Evolutionary conservation across 2,113 vertebrate species (phyloP).

Genomic region (Mungos mungo): DNA sequence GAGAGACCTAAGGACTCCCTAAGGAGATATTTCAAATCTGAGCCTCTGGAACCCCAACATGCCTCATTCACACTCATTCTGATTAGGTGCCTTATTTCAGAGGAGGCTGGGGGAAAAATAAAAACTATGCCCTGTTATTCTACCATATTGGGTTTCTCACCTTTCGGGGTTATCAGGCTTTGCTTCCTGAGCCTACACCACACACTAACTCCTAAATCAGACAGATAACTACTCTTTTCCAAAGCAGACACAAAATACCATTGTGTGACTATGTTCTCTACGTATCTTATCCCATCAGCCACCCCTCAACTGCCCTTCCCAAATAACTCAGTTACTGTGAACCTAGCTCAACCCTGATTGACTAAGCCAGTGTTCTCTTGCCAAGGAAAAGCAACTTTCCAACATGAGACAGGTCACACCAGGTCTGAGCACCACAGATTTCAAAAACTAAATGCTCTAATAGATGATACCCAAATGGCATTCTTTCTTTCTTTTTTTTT

Average conservation of each 20-base stretch:
- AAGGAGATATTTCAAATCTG: background rate
- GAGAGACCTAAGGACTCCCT: background rate
- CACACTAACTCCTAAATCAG: background rate
- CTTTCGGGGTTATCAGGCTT: conserved; percentile 33
- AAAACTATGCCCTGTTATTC: background rate
- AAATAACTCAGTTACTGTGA: background rate
- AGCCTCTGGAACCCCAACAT: background rate
- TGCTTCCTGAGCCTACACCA: conserved; percentile 27
- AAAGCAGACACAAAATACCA: background rate
- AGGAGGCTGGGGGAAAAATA: background rate
- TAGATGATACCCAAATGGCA: background rate
- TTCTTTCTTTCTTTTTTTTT: background rate
- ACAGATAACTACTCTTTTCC: conserved; percentile 52
- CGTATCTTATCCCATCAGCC: conserved; percentile 26
- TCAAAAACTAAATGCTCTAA: background rate
- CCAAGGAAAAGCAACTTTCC: background rate
- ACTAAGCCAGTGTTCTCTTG: background rate
- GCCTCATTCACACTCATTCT: background rate
- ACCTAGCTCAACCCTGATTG: background rate
- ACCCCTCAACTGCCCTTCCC: background rate
- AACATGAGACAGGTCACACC: background rate
- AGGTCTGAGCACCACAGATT: background rate
- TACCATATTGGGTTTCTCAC: background rate
- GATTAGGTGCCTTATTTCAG: background rate
- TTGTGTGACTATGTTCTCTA: background rate